phyloP scores from a whole-genome alignment of 2,888 invertebrate genomes.

The Parapristionchus giblindavisi region DNA sequence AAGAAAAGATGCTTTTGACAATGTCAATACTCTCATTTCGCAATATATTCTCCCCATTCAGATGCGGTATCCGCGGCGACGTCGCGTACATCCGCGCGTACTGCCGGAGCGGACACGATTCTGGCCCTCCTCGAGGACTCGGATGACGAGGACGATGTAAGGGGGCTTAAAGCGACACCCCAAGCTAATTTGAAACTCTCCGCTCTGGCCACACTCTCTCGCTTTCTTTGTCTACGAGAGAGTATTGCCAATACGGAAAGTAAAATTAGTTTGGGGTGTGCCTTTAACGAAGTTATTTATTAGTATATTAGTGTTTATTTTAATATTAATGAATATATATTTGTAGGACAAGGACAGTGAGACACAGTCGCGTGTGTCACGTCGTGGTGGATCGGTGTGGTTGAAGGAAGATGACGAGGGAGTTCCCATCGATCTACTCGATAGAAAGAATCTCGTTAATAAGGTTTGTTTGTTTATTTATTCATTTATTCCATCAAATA shows the following conservation, averaged over 20 bases:
- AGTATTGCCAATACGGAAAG: too few relatives aligned
- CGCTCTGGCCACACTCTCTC: too few relatives aligned
- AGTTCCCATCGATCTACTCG: conserved; percentile 60
- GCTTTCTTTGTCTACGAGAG: too few relatives aligned
- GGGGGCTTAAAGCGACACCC: conserved; percentile 27
- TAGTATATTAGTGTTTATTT: background rate
- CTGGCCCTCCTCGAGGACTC: conserved; percentile 61
- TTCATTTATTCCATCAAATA: too few relatives aligned
- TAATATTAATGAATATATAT: background rate
- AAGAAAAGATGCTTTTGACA: background rate
- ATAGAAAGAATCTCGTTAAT: conserved; percentile 53
- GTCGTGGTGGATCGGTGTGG: conserved; percentile 49
- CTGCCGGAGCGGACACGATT: conserved; percentile 65
- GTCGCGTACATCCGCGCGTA: conserved; percentile 53
- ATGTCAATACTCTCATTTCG: too few relatives aligned
- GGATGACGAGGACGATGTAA: conserved; percentile 57
- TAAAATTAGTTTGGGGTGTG: too few relatives aligned
- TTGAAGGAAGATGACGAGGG: conserved; percentile 57
- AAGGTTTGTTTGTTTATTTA: conserved; percentile 38
- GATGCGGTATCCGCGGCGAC: conserved; percentile 43
- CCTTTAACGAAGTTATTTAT: background rate
- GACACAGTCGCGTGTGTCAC: conserved; percentile 15
- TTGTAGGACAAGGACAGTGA: conserved; percentile 33
- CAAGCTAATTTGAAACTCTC: background rate
- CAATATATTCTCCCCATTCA: background rate